phyloP scores from a whole-genome alignment of 2,888 invertebrate species.

The Caenorhabditis uteleia region DNA sequence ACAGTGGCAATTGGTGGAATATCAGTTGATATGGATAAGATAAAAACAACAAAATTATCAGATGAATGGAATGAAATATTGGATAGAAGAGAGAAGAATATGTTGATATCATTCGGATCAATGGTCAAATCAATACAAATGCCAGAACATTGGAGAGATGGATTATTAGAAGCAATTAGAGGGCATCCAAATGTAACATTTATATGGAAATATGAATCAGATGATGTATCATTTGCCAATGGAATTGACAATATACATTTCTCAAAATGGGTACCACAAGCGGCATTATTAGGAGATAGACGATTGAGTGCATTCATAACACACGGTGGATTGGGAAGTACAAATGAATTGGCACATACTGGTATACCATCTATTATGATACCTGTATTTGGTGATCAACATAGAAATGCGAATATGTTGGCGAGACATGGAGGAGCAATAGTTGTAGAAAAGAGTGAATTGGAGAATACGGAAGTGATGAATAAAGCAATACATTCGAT shows the following conservation, averaged over 20 bases:
- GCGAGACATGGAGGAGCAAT: constrained; percentile 20
- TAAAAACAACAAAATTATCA: constrained; percentile 7
- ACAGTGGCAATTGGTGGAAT: constrained; percentile 35
- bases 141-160: constrained; percentile 5
- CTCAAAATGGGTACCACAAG: constrained; percentile 33
- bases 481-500: constrained; percentile 9
- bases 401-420: constrained; percentile 36
- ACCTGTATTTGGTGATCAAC: constrained; percentile 42
- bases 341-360: constrained; percentile 21
- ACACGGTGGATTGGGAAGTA: constrained; percentile 29
- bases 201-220: constrained; percentile 37
- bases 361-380: constrained; percentile 33
- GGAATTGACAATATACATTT: constrained; percentile 16
- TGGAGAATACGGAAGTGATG: constrained; percentile 11
- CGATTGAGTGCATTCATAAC: constrained; percentile 23
- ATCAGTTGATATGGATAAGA: constrained; percentile 22
- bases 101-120: constrained; percentile 22
- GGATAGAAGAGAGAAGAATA: constrained; percentile 4
- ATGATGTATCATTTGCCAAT: constrained; percentile 12
- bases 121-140: constrained; percentile 8
- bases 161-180: constrained; percentile 4
- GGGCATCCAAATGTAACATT: constrained; percentile 23
- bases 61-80: constrained; percentile 9
- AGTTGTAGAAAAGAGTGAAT: constrained; percentile 23
- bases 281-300: constrained; percentile 19